Conservation (phyloP, 2,888 invertebrate genomes). For the Nesidiocoris tenuis region DNA sequence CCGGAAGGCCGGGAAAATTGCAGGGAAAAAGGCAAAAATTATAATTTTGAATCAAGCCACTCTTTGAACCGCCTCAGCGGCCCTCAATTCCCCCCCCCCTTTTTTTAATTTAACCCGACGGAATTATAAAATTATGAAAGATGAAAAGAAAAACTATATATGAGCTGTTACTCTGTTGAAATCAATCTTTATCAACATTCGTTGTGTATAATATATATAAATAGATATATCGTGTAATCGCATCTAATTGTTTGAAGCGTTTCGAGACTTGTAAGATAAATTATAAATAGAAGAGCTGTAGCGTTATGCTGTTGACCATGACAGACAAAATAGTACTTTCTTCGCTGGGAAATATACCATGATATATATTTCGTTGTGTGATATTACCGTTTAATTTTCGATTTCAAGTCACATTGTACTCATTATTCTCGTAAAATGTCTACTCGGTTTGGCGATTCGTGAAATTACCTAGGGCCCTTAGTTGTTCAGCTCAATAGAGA, state of each 20-base stretch:
- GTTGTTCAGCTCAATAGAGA: constrained; percentile 35
- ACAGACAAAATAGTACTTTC: constrained; percentile 27
- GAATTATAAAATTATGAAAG: not conserved
- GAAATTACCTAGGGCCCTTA: not conserved
- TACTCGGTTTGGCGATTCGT: not conserved
- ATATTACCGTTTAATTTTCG: constrained; percentile 36
- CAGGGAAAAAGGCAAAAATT: no score
- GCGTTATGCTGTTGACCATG: constrained; percentile 31
- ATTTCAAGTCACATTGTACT: constrained; percentile 1
- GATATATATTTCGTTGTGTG: constrained; percentile 33
- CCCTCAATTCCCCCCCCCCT: not conserved
- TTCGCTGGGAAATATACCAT: constrained; percentile 22
- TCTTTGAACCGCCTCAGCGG: no score
- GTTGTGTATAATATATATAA: constrained; percentile 39
- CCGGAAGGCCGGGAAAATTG: no score
- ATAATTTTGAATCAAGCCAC: no score
- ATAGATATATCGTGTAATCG: constrained; percentile 27
- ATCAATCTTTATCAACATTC: constrained; percentile 38
- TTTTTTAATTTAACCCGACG: not conserved
- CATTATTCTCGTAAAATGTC: not conserved
- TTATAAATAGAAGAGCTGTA: constrained; percentile 43
- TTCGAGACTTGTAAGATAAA: constrained; percentile 38
- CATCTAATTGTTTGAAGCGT: constrained; percentile 27
- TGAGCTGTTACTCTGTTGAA: constrained; percentile 38
- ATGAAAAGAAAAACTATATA: constrained; percentile 14